Base-by-base conservation (phyloP, 1,140 invertebrate species). In the Drosophila truncata region DNA sequence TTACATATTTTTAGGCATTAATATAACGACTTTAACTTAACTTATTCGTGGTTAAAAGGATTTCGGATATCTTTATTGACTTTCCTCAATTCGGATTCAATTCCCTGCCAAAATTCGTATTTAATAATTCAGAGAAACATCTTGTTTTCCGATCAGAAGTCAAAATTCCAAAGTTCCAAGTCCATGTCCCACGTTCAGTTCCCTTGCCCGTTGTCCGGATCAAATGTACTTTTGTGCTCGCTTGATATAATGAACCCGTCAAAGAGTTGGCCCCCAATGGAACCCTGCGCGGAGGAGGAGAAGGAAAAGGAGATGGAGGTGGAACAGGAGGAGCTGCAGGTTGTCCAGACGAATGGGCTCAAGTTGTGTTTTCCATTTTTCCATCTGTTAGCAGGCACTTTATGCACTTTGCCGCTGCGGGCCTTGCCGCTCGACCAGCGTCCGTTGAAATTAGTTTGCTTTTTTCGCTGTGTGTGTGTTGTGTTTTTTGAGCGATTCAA, bases 351-450 rank as follows among this genome's bases (percentile, higher is more conserved):
- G 72, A 50, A 39, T 52, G 71, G 46, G 59, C 63, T 82, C 59
- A 64, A 81, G 60, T 81, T 75, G 55, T 57, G 52, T 78, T 67
- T 52, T 58, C 13, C 25, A 25, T 46, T 39, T 58, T 37, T 39
- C 31, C 42, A 55, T 42, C 66, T 67, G 70, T 64, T 75, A 62
- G 58, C 71, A 41, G 62, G 60, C 69, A 85, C 73, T 85, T 81
- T 69, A 85, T 81, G 78, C 82, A 84, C 77, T 79, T 85, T 82
- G 66, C 60, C 52, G 80, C 73, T 82, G 74, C 80, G 71, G 74
- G 80, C 75, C 52, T 49, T 75, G 46, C 62, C 62, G 71, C 55
- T 60, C 54, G 55, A 65, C 52, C 74, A 76, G 63, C 54, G 72
- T 54, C 63, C 76, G 57, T 60, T 25, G 64, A 79, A 86, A 87